Evolutionary conservation across 2,113 vertebrate genomes (phyloP).

Genomic region (human (Homo sapiens)): DNA sequence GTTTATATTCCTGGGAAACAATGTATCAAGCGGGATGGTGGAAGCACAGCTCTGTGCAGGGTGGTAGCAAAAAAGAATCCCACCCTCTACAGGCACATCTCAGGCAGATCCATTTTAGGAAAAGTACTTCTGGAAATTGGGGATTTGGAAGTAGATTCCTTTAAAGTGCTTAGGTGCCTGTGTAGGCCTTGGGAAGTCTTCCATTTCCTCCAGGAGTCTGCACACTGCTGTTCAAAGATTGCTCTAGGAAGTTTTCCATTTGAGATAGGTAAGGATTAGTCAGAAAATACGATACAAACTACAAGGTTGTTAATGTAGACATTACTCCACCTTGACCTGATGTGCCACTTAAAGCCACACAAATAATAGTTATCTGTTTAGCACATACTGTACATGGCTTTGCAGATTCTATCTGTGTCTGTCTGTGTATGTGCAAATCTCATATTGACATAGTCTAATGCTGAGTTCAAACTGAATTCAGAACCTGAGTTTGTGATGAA

Average conservation of each 20-base stretch:
- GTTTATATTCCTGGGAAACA: not conserved
- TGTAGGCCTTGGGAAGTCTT: not conserved
- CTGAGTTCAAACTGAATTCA: not conserved
- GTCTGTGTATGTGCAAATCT: not conserved
- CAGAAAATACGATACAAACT: not conserved
- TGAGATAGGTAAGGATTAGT: not conserved
- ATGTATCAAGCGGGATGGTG: not conserved
- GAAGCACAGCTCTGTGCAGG: not conserved
- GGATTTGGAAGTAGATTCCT: not conserved
- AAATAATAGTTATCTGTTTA: not conserved
- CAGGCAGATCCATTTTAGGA: not conserved
- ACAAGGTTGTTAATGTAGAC: not conserved
- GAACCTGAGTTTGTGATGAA: not conserved
- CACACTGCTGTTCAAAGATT: not conserved
- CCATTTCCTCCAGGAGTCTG: not conserved
- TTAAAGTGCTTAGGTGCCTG: not conserved
- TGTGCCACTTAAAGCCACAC: not conserved
- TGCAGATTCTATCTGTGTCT: not conserved
- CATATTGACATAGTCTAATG: not conserved
- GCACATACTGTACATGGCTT: not conserved
- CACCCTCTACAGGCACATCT: not conserved
- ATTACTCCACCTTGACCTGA: not conserved
- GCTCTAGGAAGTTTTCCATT: not conserved
- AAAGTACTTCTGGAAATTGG: not conserved
- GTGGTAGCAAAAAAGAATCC: not conserved